Evolutionary conservation across 1,140 invertebrate species (phyloP).

Genomic region (Camponotus floridanus): DNA sequence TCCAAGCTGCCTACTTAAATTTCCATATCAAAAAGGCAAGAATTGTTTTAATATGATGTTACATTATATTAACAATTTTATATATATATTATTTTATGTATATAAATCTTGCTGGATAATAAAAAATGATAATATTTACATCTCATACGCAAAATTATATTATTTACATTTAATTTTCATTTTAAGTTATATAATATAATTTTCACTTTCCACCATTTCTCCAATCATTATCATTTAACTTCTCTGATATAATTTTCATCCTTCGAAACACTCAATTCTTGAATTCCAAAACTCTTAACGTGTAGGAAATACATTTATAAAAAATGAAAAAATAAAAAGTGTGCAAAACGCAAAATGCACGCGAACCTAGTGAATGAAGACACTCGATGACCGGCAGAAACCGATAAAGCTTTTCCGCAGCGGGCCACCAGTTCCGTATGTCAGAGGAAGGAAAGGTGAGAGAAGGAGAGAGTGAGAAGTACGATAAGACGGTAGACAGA

Average conservation of each 20-base stretch:
- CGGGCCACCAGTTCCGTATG: conserved; percentile 6
- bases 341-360: not conserved
- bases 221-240: not conserved
- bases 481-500: conserved; percentile 45
- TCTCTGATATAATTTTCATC: not conserved
- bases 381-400: conserved; percentile 1
- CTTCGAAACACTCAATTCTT: not conserved
- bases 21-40: not conserved
- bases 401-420: conserved; percentile 34
- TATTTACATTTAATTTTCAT: not conserved
- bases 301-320: not conserved
- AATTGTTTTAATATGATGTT: not conserved
- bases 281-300: not conserved
- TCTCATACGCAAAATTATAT: not conserved
- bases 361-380: conserved; percentile 3
- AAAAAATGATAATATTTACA: not conserved
- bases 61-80: not conserved
- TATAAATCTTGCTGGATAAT: not conserved
- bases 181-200: not conserved
- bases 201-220: not conserved
- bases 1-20: not conserved
- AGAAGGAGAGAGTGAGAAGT: not conserved
- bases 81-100: no score
- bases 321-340: conserved; percentile 6
- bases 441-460: not conserved